Percentiles rank a stretch among this genome's conserved stretches.
Conservation (phyloP, 2,113 vertebrate species). For the Atrichornis clamosus region DNA sequence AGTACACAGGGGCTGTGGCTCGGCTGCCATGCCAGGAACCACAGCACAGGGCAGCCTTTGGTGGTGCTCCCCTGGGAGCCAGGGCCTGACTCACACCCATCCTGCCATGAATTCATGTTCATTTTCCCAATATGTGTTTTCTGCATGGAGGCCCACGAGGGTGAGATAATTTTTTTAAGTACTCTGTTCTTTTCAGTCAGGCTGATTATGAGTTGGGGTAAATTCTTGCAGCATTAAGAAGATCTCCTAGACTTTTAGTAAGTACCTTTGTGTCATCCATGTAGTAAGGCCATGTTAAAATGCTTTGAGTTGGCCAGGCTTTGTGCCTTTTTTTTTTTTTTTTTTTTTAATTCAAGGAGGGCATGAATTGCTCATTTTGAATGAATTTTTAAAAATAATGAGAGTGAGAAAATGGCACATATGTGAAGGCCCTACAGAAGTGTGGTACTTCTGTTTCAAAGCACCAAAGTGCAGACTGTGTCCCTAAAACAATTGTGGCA, state of each 20-base stretch:
- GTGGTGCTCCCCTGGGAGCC: neutral
- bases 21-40: neutral
- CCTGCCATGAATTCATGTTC: neutral
- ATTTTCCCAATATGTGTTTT: neutral
- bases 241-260: neutral
- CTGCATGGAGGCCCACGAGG: neutral
- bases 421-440: neutral
- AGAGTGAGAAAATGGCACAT: neutral
- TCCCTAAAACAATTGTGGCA: neutral
- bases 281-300: neutral
- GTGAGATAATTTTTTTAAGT: neutral
- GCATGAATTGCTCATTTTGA: neutral
- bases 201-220: neutral
- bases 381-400: neutral
- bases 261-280: neutral
- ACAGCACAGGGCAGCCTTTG: neutral
- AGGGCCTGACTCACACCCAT: neutral
- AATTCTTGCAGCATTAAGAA: neutral
- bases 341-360: neutral
- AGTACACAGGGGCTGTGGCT: accelerated
- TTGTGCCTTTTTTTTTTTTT: neutral
- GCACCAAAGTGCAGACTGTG: neutral
- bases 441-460: neutral
- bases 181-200: neutral
- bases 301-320: neutral